Percentiles rank a stretch among this genome's conserved stretches.
phyloP scores from a whole-genome alignment of 1,140 invertebrate genomes.

The Apis cerana region DNA sequence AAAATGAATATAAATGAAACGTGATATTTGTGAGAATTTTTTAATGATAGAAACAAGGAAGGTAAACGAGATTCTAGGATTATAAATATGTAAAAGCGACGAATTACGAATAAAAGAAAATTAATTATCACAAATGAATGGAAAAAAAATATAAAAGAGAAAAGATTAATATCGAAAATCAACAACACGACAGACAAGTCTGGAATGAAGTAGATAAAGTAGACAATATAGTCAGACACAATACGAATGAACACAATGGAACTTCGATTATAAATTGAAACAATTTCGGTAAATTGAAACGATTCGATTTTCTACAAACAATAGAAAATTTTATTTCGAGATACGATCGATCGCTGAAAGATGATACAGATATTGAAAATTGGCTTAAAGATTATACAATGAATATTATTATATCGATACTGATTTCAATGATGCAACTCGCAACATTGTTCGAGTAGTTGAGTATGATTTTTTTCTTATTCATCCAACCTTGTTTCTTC shows the following conservation, averaged over 20 bases:
- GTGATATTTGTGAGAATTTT: not conserved
- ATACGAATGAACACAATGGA: not conserved
- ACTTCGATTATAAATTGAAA: not conserved
- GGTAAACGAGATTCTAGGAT: not conserved
- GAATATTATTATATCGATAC: not conserved
- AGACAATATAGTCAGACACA: not conserved
- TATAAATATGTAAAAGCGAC: not conserved
- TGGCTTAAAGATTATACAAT: not conserved
- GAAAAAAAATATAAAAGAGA: too few species aligned
- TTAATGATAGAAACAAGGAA: not conserved
- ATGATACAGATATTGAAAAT: not conserved
- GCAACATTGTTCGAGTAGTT: not conserved
- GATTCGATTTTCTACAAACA: not conserved
- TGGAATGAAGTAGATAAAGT: slow-evolving; percentile 13
- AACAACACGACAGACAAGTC: not conserved
- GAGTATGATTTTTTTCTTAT: not conserved
- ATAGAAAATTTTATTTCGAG: too few species aligned
- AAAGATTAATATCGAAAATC: not conserved
- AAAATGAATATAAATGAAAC: too few species aligned
- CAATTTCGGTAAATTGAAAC: not conserved
- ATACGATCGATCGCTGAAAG: not conserved
- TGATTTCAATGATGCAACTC: not conserved
- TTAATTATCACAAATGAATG: not conserved
- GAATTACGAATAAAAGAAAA: not conserved
- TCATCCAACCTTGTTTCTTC: not conserved